Evolutionary conservation across 1,140 invertebrate species (phyloP).

Genomic region (Drosophila azteca): DNA sequence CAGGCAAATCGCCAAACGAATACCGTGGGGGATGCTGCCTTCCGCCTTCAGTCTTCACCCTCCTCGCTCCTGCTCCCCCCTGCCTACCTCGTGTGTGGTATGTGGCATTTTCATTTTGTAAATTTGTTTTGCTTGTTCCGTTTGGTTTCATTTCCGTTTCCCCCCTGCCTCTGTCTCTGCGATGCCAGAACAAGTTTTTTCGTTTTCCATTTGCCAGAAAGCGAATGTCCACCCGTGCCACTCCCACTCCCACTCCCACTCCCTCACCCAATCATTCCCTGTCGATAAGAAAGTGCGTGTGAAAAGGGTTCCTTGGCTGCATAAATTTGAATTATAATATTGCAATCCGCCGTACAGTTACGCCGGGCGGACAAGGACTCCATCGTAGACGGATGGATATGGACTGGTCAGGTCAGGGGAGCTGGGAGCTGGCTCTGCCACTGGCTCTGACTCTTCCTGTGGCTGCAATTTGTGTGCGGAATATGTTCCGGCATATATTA

Average conservation of each 20-base stretch:
- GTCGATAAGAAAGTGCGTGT: slow-evolving; percentile 81
- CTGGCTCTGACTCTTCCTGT: not conserved
- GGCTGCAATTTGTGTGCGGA: slow-evolving; percentile 81
- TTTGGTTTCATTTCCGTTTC: slow-evolving; percentile 80
- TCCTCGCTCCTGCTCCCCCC: not conserved
- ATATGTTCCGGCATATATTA: slow-evolving; percentile 83
- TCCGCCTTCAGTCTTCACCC: too few relatives aligned
- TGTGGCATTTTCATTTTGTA: slow-evolving; percentile 80
- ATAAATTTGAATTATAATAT: slow-evolving; percentile 83
- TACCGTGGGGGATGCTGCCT: slow-evolving; percentile 64
- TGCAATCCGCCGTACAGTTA: slow-evolving; percentile 31
- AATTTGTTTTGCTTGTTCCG: slow-evolving; percentile 81
- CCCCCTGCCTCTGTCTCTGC: slow-evolving; percentile 4
- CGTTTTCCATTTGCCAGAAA: slow-evolving; percentile 49
- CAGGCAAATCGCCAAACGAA: slow-evolving; percentile 81
- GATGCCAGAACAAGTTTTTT: slow-evolving; percentile 18
- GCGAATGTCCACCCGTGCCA: slow-evolving; percentile 33
- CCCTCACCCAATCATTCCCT: slow-evolving; percentile 41
- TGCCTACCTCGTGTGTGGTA: slow-evolving; percentile 10
- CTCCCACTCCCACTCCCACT: not conserved
- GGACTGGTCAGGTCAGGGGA: slow-evolving; percentile 41
- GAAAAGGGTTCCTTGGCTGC: slow-evolving; percentile 73
- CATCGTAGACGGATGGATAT: not conserved
- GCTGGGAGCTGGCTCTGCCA: too few relatives aligned
- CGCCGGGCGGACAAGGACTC: slow-evolving; percentile 17